Evolutionary conservation across 2,113 vertebrate genomes (phyloP).

Genomic region (Pollimyrus isidori): DNA sequence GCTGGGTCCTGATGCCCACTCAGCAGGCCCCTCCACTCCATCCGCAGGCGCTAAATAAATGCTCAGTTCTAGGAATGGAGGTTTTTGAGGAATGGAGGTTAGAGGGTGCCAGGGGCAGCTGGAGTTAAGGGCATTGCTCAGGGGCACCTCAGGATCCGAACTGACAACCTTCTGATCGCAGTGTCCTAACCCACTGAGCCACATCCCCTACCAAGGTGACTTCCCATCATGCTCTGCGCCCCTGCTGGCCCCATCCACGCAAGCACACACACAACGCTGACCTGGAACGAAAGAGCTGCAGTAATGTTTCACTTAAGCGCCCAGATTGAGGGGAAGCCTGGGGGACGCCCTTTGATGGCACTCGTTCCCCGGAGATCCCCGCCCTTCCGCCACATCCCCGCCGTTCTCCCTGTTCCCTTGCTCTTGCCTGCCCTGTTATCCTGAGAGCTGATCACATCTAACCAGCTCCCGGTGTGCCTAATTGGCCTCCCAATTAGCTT

Average conservation of each 20-base stretch:
- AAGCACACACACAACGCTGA: background rate
- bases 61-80: background rate
- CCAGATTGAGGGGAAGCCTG: background rate
- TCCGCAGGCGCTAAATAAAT: background rate
- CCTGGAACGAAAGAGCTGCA: background rate
- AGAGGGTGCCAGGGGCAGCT: background rate
- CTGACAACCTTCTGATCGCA: background rate
- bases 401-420: background rate
- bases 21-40: background rate
- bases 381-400: background rate
- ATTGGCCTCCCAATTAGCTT: slow-evolving; percentile 3
- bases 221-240: background rate
- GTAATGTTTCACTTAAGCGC: background rate
- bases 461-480: background rate
- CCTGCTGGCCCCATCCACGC: background rate
- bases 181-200: background rate
- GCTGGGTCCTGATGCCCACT: background rate
- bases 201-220: background rate
- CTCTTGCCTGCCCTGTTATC: background rate
- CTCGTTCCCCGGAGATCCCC: background rate
- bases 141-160: background rate
- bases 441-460: background rate
- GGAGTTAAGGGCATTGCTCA: background rate
- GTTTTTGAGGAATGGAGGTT: background rate
- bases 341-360: background rate